A percentile compares a stretch with the other conserved stretches of the same genome.
Evolutionary conservation across 2,888 invertebrate genomes (phyloP).

Genomic region (Platycheirus albimanus): DNA sequence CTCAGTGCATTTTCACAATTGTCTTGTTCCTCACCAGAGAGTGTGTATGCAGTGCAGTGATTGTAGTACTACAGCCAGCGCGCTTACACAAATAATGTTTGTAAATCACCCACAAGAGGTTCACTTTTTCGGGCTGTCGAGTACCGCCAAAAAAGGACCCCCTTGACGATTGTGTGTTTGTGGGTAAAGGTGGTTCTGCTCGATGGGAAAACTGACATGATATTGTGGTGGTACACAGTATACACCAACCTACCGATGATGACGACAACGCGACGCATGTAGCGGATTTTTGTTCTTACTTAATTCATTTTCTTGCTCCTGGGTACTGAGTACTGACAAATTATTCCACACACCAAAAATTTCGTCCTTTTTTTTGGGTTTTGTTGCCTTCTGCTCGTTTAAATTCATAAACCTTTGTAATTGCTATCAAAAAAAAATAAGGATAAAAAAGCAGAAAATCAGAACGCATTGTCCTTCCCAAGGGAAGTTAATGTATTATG

Average conservation of each 20-base stretch:
- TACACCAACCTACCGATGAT: too few species aligned
- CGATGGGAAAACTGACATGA: neutral
- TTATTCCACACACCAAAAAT: constrained; percentile 40
- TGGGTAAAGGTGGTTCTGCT: constrained; percentile 1
- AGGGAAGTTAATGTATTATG: constrained; percentile 69
- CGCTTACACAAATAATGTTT: constrained; percentile 45
- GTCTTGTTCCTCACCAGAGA: neutral
- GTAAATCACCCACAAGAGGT: constrained; percentile 40
- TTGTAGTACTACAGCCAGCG: too few species aligned
- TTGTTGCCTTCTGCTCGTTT: constrained; percentile 37
- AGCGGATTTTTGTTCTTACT: constrained; percentile 4
- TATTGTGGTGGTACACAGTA: neutral
- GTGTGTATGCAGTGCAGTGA: neutral
- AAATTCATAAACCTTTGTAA: constrained; percentile 59
- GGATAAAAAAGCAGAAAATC: neutral
- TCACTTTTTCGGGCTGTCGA: constrained; percentile 15
- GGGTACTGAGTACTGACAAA: constrained; percentile 15
- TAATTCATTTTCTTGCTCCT: neutral
- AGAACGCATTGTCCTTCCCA: constrained; percentile 59
- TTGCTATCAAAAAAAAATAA: constrained; percentile 20
- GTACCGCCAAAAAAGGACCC: constrained; percentile 32
- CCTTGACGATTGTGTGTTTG: neutral
- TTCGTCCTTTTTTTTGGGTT: constrained; percentile 38
- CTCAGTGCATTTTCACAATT: constrained; percentile 14
- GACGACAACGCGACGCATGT: neutral